Evolutionary conservation across 2,888 invertebrate genomes (phyloP), one percentile per base, ranked within the genome.

Genomic region (Idaea aversata): DNA sequence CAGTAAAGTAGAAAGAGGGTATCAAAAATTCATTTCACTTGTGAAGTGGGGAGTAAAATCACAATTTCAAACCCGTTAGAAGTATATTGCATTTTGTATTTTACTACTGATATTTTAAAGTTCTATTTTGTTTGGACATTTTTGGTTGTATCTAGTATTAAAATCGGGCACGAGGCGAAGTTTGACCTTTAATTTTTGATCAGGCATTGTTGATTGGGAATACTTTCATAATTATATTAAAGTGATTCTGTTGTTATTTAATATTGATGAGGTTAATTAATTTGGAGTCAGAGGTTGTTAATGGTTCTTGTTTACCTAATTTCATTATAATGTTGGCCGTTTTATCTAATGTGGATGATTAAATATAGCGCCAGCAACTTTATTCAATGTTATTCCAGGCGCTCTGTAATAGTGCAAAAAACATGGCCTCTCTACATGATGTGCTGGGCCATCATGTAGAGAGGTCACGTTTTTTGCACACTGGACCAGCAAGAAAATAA

Each of bases 21-120:
- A 82, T 85, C 78, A 85, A 85, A 84, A 80, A 84, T 83, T 84
- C 84, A 83, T 81, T 80, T 77, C 68, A 68, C 71, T 73, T 69
- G 67, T 72, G 65, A 73, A 73, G 72, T 74, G 69, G 74, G 68
- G 66, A 71, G 71, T 67, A 63, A 69, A 69, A 75, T 76, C 75
- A 75, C 76, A 77, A 76, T 82, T 79, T 79, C 75, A 72, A 75
- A 77, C 76, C 75, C 25, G 71, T 68, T 70, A 66, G 65, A 70
- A 70, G 74, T 69, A 77, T 78, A 85, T 84, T 82, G 78, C 82
- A 84, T 83, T 81, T 79, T 78, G 75, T 74, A 77, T 80, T 81
- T 83, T 85, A 83, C 74, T 66, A 68, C 67, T 70, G 74, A 77
- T 76, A 79, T 75, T 78, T 77, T 79, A 84, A 77, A 82, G 84